Base-by-base conservation (phyloP, 64 coral and sea anemone species). In the Trachythela sp. region DNA sequence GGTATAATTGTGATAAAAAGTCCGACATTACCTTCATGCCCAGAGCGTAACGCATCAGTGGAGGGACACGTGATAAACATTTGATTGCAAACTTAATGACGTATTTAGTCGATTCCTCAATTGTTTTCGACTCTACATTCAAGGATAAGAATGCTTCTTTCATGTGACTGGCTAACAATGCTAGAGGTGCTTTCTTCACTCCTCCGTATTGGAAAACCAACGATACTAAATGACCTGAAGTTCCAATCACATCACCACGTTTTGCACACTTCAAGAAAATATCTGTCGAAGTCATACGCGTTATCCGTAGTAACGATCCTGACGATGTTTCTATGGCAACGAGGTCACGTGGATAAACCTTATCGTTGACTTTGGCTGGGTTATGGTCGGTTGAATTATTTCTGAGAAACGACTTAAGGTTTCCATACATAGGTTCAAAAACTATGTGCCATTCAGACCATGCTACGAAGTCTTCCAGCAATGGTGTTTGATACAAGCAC, bases 171-270 rank as follows among this genome's bases (percentile, higher is more conserved):
- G 89, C 86, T 84, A 97, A 88, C 13, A 97, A 83, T 48, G 87
- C 85, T 6, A 94, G 71, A 32, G 95, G 95, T 18, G 95, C 85
- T 40, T 88, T 91, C 24, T 41, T 36, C 13, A 97, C 87, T 75
- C 95, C 90, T 34, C 95, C 95, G 89, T 94, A 92, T 32, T 85
- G 42, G 18, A 97, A 86, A 36, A 97, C 95, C 75, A 97, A 87
- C 11, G 95, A 97, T 17, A 94, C 95, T 71, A 97, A 38, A 75
- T 92, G 92, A 77, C 92, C 92, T 26, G 95, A 84, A 0, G 95
- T 56, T 43, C 92, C 92, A 59, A 94, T 67, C 2, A 76, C 36
- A 45, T 97, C 90, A 18, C 92, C 84, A 22, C 40, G 10, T 30
- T 52, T 68, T 56, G 70, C 77, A 49, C 89, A 89, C 4, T 52